phyloP scores from a whole-genome alignment of 2,113 vertebrate genomes.

The Elanoides forficatus region DNA sequence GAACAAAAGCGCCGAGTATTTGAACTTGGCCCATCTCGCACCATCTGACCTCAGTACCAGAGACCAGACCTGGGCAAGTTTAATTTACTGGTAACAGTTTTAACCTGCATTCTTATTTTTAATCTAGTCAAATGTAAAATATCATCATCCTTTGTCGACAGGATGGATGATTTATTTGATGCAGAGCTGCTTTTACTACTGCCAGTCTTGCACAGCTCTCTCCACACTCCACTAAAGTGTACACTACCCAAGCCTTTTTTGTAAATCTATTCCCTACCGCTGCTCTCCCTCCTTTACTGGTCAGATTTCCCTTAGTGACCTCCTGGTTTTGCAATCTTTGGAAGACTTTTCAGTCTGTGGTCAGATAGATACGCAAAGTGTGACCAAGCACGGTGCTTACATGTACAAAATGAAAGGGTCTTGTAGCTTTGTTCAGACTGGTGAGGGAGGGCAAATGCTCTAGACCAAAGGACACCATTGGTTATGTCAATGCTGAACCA shows the following conservation, averaged over 20 bases:
- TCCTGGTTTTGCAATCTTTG: background rate
- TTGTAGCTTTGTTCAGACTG: background rate
- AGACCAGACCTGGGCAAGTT: background rate
- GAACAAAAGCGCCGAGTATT: background rate
- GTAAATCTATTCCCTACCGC: background rate
- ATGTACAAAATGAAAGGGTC: background rate
- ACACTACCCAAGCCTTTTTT: background rate
- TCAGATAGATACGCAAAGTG: background rate
- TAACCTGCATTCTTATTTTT: background rate
- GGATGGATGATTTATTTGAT: background rate
- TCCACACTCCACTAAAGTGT: background rate
- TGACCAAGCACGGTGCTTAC: background rate
- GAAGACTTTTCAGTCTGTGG: background rate
- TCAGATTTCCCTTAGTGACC: background rate
- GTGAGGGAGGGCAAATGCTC: background rate
- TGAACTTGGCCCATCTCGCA: background rate
- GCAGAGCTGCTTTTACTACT: background rate
- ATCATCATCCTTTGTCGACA: background rate
- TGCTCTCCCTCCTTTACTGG: background rate
- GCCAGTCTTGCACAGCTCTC: background rate
- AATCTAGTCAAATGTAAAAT: background rate
- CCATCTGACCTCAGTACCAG: background rate
- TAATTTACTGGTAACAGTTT: background rate
- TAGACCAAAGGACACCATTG: background rate
- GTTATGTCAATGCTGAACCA: background rate